Evolutionary conservation across 2,113 vertebrate genomes (phyloP).

Genomic region (Cynoglossus semilaevis): DNA sequence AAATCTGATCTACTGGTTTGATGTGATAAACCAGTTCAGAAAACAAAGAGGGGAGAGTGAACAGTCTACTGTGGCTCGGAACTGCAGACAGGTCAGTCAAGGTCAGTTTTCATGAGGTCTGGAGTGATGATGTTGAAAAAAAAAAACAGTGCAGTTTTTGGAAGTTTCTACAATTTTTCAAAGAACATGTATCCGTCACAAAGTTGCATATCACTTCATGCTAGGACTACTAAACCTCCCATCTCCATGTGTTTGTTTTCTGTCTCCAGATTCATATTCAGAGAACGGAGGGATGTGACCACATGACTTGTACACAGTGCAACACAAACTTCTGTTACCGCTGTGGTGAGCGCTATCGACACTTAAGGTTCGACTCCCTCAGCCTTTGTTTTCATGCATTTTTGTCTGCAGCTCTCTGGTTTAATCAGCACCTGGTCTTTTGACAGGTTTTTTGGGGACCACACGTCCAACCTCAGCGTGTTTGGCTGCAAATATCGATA

Average conservation of each 20-base stretch:
- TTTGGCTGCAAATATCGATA: constrained; percentile 99
- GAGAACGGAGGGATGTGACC: constrained; percentile 96
- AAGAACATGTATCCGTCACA: too few species aligned
- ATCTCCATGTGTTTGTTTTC: not conserved
- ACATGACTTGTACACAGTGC: constrained; percentile 97
- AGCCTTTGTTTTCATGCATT: not conserved
- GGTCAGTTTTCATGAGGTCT: too few species aligned
- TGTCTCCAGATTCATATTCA: constrained; percentile 91
- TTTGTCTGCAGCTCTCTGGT: not conserved
- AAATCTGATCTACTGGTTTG: too few species aligned
- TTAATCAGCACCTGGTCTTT: not conserved
- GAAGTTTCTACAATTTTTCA: too few species aligned
- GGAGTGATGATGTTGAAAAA: too few species aligned
- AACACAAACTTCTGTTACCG: constrained; percentile 99
- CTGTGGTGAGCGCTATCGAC: constrained; percentile 93
- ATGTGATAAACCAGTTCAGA: too few species aligned
- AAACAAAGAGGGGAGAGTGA: too few species aligned
- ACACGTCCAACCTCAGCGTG: constrained; percentile 98
- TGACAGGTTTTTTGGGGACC: constrained; percentile 90
- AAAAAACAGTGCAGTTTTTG: too few species aligned
- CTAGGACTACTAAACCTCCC: too few species aligned
- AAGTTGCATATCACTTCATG: too few species aligned
- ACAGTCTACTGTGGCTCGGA: too few species aligned
- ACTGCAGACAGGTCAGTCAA: too few species aligned
- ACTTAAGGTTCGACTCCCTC: constrained; percentile 75